phyloP scores from a whole-genome alignment of 2,797 vertebrate species.

The Onychomys arenicola region DNA sequence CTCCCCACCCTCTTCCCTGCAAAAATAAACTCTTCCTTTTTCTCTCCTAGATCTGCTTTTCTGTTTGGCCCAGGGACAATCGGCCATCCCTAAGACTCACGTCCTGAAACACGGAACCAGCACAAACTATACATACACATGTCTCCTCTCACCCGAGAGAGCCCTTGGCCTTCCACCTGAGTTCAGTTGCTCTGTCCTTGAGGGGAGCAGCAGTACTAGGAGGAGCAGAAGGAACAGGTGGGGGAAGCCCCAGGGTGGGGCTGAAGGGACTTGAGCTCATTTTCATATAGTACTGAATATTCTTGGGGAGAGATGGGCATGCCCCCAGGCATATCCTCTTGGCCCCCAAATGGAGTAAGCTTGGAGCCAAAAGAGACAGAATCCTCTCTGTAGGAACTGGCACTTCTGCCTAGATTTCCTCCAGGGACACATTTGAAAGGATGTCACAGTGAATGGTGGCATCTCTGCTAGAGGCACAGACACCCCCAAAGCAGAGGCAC shows the following conservation, averaged over 20 bases:
- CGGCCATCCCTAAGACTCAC: neutral
- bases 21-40: constrained; percentile 81
- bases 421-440: constrained; percentile 55
- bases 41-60: constrained; percentile 50
- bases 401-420: neutral
- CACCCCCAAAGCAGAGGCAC: constrained; percentile 72
- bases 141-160: constrained; percentile 9
- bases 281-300: neutral
- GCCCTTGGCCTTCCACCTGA: constrained; percentile 36
- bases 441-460: constrained; percentile 71
- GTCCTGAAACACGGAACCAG: constrained; percentile 21
- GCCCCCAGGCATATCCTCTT: neutral
- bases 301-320: neutral
- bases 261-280: neutral
- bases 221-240: constrained; percentile 4
- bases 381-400: constrained; percentile 32
- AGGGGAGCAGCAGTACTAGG: constrained; percentile 19
- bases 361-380: neutral
- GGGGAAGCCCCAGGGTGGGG: neutral
- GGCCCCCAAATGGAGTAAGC: neutral
- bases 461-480: constrained; percentile 60
- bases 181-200: neutral
- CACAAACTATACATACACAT: neutral
- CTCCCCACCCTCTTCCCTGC: constrained; percentile 64
- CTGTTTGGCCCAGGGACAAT: neutral